phyloP scores from a whole-genome alignment of 1,140 invertebrate genomes.

The Littorina saxatilis region DNA sequence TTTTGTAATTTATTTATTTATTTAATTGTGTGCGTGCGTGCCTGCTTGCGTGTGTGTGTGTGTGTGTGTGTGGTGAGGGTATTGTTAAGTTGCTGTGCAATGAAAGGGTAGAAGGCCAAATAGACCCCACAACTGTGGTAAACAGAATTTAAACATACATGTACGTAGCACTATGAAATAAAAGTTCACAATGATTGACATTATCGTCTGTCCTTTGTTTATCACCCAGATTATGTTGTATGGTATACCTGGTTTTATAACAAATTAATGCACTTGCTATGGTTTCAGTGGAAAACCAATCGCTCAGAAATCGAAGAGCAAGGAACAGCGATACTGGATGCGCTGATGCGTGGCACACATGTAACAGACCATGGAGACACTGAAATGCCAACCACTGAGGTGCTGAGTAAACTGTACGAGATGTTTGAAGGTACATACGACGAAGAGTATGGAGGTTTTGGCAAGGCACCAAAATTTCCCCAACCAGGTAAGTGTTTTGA shows the following conservation, averaged over 20 bases:
- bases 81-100: too few relatives aligned
- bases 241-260: too few relatives aligned
- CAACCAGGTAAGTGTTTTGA: slow-evolving; percentile 81
- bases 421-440: slow-evolving; percentile 83
- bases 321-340: slow-evolving; percentile 65
- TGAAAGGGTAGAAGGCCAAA: too few relatives aligned
- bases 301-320: slow-evolving; percentile 61
- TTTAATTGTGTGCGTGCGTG: slow-evolving; percentile 51
- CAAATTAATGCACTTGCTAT: too few relatives aligned
- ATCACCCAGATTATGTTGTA: too few relatives aligned
- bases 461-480: slow-evolving; percentile 92
- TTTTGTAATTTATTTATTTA: not conserved
- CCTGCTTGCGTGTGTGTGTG: slow-evolving; percentile 86
- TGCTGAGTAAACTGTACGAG: slow-evolving; percentile 77
- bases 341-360: slow-evolving; percentile 57
- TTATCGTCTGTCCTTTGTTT: too few relatives aligned
- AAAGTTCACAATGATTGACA: too few relatives aligned
- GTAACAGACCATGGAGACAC: slow-evolving; percentile 60
- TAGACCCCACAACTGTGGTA: too few relatives aligned
- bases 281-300: slow-evolving; percentile 82
- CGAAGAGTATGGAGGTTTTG: slow-evolving; percentile 86
- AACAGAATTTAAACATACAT: too few relatives aligned
- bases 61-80: slow-evolving; percentile 91
- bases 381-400: slow-evolving; percentile 56
- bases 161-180: too few relatives aligned